phyloP scores from a whole-genome alignment of 2,113 vertebrate genomes.

The Aegypius monachus region DNA sequence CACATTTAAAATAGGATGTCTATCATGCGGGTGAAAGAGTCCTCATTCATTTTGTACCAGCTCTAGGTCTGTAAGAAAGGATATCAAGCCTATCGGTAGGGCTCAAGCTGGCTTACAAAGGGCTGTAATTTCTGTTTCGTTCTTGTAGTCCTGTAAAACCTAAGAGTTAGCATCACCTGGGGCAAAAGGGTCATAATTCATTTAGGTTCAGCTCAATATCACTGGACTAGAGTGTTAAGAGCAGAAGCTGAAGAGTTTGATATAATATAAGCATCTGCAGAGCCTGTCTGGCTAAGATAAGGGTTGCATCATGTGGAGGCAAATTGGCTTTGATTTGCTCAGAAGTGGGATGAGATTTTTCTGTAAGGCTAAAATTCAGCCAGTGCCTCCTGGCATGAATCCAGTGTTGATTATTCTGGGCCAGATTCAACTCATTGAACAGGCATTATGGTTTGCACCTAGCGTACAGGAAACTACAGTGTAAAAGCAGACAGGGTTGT shows the following conservation, averaged over 20 bases:
- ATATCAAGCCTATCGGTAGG: neutral
- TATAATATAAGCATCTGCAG: neutral
- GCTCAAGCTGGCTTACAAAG: neutral
- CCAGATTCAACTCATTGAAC: neutral
- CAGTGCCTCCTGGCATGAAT: neutral
- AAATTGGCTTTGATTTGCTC: neutral
- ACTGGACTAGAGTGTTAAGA: neutral
- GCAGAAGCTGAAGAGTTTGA: neutral
- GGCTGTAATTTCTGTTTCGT: neutral
- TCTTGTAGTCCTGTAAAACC: neutral
- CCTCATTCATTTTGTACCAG: neutral
- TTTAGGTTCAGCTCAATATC: neutral
- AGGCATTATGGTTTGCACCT: neutral
- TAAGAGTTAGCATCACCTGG: neutral
- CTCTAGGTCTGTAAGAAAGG: neutral
- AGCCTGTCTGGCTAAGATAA: slow-evolving; percentile 1
- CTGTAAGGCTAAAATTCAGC: neutral
- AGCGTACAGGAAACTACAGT: fast-evolving
- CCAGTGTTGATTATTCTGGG: neutral
- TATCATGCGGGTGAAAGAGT: neutral
- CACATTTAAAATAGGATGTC: neutral
- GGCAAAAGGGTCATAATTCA: neutral
- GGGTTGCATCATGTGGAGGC: neutral
- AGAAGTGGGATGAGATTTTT: neutral
- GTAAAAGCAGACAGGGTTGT: fast-evolving